These are phyloP conservation scores for Coreius guichenoti DNA, from an alignment of 2,797 vertebrate genomes.

Conservation along the genomic window DNA sequence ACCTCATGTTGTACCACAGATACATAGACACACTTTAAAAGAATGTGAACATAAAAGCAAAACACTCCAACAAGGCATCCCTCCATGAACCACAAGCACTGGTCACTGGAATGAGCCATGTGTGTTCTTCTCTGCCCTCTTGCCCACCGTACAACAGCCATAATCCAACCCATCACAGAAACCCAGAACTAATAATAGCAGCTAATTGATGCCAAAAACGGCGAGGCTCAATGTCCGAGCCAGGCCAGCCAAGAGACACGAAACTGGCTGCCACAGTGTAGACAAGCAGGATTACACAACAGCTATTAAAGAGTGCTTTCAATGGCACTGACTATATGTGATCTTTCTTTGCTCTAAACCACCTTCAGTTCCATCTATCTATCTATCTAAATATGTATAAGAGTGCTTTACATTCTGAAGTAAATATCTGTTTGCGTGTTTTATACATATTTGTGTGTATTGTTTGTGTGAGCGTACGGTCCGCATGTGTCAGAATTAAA, in stretches of 20 bases:
- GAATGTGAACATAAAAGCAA: constrained; percentile 28
- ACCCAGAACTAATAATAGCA: constrained; percentile 60
- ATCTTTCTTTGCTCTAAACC: constrained; percentile 64
- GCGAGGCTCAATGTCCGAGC: constrained; percentile 12
- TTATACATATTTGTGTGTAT: constrained; percentile 13
- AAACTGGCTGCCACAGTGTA: constrained; percentile 66
- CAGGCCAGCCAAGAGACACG: constrained; percentile 61
- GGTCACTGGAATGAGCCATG: constrained; percentile 42
- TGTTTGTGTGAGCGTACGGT: constrained; percentile 30
- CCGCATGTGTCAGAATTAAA: constrained; percentile 59
- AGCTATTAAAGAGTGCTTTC: constrained; percentile 72
- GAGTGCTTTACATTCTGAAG: not conserved
- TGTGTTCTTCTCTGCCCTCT: constrained; percentile 12
- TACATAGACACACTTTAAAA: constrained; percentile 10
- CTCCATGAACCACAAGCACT: constrained; percentile 1
- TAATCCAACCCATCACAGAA: constrained; percentile 44
- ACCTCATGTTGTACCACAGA: constrained; percentile 13
- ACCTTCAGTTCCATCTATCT: constrained; percentile 35
- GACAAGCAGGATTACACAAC: constrained; percentile 74
- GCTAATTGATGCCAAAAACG: constrained; percentile 49
- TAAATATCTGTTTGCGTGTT: constrained; percentile 24
- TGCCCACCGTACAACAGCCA: constrained; percentile 30
- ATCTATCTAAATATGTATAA: not conserved
- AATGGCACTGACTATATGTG: constrained; percentile 69
- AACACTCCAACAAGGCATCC: constrained; percentile 3